These are phyloP conservation scores for Sphecodes monilicornis DNA, from an alignment of 2,888 invertebrate species.

Conservation along the genomic window DNA sequence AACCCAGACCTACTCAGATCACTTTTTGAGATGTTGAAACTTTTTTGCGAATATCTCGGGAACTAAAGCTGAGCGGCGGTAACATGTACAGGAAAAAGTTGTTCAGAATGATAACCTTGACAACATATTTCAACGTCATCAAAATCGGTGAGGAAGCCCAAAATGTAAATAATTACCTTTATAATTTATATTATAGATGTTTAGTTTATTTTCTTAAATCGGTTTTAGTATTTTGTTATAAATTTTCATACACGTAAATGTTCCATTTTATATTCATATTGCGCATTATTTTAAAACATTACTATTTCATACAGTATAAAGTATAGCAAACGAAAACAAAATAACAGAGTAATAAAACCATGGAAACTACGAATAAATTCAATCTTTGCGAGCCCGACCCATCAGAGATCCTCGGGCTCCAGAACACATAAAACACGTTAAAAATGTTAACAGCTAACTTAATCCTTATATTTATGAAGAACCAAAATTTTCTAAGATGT, in stretches of 20 bases:
- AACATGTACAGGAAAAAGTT: too few species aligned
- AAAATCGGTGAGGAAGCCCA: too few species aligned
- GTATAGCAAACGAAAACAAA: neutral
- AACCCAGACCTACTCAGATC: too few species aligned
- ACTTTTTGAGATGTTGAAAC: too few species aligned
- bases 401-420: constrained; percentile 2
- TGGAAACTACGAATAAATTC: neutral
- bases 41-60: too few species aligned
- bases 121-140: too few species aligned
- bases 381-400: neutral
- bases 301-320: neutral
- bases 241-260: neutral
- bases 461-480: neutral
- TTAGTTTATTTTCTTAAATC: too few species aligned
- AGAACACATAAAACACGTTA: neutral
- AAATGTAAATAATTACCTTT: too few species aligned
- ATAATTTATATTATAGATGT: neutral
- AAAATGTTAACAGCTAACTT: neutral
- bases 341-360: neutral
- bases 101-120: too few species aligned
- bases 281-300: neutral
- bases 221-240: neutral
- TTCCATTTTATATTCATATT: neutral
- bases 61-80: too few species aligned
- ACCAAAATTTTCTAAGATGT: neutral